Conservation (phyloP, 2,113 vertebrate genomes). For the Paedocypris sp. region DNA sequence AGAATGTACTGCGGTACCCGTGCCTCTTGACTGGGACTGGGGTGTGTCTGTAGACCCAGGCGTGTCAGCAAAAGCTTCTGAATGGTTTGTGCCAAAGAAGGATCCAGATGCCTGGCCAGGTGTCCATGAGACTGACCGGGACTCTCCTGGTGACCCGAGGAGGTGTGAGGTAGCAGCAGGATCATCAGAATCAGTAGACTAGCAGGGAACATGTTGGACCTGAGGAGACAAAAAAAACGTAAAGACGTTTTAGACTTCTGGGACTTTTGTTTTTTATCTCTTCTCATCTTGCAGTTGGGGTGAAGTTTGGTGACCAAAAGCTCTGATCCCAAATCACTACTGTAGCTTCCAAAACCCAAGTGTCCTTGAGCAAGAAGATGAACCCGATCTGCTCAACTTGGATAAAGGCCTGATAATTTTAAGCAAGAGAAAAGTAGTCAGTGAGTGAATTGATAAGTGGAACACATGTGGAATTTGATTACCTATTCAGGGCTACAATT, state of each 20-base stretch:
- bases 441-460: too few species aligned
- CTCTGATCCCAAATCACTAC: too few species aligned
- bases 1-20: constrained; percentile 61
- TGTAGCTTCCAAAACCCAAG: too few species aligned
- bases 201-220: constrained; percentile 74
- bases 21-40: constrained; percentile 52
- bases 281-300: too few species aligned
- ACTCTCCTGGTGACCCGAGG: constrained; percentile 56
- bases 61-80: constrained; percentile 43
- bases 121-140: constrained; percentile 46
- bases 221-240: constrained; percentile 30
- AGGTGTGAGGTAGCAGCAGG: constrained; percentile 66
- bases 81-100: constrained; percentile 52
- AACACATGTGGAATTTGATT: too few species aligned
- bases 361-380: too few species aligned
- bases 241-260: background rate
- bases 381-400: too few species aligned
- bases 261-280: background rate
- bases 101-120: constrained; percentile 35
- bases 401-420: too few species aligned
- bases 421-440: too few species aligned
- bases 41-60: constrained; percentile 55
- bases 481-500: too few species aligned
- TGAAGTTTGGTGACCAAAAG: too few species aligned
- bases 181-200: constrained; percentile 68